Conservation (phyloP, 2,888 invertebrate genomes). For the Euphydryas editha region DNA sequence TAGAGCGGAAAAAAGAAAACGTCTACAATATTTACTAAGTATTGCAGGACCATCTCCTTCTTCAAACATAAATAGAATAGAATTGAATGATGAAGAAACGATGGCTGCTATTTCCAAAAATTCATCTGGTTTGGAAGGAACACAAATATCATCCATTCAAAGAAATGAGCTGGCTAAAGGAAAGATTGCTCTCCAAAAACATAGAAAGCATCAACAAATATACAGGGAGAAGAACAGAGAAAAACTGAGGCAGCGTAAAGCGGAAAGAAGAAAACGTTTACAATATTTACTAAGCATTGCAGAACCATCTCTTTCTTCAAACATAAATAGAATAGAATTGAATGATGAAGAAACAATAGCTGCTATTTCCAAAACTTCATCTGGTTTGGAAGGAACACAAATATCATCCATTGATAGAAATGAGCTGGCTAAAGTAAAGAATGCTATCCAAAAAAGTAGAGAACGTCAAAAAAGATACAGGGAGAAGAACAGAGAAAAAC, state of each 20-base stretch:
- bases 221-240: slow-evolving; percentile 48
- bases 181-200: neutral
- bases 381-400: too few species aligned
- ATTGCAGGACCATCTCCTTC: slow-evolving; percentile 41
- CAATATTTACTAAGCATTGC: slow-evolving; percentile 39
- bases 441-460: neutral
- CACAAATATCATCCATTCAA: too few species aligned
- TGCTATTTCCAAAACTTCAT: too few species aligned
- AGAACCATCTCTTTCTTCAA: slow-evolving; percentile 42
- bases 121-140: too few species aligned
- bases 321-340: slow-evolving; percentile 41
- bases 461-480: too few species aligned
- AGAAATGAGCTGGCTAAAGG: too few species aligned
- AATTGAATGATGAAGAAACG: slow-evolving; percentile 41
- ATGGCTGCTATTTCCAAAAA: neutral
- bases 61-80: slow-evolving; percentile 42
- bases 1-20: slow-evolving; percentile 44
- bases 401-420: too few species aligned
- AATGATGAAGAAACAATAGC: slow-evolving; percentile 36
- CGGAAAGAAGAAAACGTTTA: slow-evolving; percentile 40
- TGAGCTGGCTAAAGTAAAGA: too few species aligned
- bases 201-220: slow-evolving; percentile 46
- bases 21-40: slow-evolving; percentile 34
- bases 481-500: too few species aligned
- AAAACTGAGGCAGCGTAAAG: slow-evolving; percentile 45